Evolutionary conservation across 2,113 vertebrate species (phyloP).

Genomic region (Nycticorax nycticorax): DNA sequence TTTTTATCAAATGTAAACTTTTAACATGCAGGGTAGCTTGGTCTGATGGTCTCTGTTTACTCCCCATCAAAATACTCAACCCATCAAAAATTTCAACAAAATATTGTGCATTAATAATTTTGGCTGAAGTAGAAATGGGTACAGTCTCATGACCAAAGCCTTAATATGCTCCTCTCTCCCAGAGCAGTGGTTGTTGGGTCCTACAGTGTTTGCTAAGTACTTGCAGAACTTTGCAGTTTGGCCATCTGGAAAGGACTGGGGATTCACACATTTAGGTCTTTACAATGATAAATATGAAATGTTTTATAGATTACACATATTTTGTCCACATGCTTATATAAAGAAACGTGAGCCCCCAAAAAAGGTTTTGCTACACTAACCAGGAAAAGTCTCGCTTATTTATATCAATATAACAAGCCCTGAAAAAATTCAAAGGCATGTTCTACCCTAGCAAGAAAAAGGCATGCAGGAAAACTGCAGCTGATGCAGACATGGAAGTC

Average conservation of each 20-base stretch:
- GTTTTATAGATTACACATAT: not conserved
- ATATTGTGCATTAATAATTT: not conserved
- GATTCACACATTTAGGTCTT: not conserved
- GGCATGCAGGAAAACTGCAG: not conserved
- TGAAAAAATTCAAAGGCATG: not conserved
- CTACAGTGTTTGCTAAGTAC: not conserved
- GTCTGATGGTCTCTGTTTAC: not conserved
- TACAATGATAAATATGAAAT: not conserved
- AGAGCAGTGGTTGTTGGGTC: not conserved
- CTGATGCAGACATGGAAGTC: not conserved
- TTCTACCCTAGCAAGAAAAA: not conserved
- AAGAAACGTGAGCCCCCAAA: not conserved
- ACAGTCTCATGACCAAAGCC: not conserved
- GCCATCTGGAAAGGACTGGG: not conserved
- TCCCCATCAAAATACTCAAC: not conserved
- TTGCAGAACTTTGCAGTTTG: not conserved
- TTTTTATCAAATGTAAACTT: not conserved
- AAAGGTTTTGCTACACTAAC: rapidly evolving
- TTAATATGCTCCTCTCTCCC: not conserved
- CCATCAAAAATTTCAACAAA: not conserved
- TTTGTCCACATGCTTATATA: not conserved
- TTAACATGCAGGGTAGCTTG: not conserved
- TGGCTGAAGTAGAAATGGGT: not conserved
- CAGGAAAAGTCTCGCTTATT: not conserved
- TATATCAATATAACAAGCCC: not conserved